Conservation (phyloP, 2,888 invertebrate genomes). For the Bellardia pandia region DNA sequence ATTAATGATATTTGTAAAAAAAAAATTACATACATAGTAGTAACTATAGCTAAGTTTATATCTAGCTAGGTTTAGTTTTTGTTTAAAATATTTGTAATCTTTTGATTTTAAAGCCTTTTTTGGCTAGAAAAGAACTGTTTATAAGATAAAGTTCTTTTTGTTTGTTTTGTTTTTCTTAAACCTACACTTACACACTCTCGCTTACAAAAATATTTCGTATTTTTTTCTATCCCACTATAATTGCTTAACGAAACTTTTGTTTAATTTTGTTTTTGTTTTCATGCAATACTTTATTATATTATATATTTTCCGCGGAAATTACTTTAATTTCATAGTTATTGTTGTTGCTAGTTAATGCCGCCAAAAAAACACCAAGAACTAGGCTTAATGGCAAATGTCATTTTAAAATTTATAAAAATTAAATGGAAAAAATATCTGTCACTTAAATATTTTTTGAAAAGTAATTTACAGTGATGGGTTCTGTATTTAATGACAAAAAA, state of each 20-base stretch:
- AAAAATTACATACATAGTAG: constrained; percentile 11
- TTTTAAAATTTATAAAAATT: constrained; percentile 57
- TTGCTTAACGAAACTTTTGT: constrained; percentile 59
- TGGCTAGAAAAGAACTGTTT: not conserved
- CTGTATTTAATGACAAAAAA: not conserved
- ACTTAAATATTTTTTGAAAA: constrained; percentile 63
- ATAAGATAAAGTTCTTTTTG: constrained; percentile 41
- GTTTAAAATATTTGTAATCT: constrained; percentile 56
- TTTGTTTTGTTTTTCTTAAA: not conserved
- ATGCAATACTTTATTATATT: not conserved
- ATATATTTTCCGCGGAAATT: constrained; percentile 10
- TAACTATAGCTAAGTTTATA: not conserved
- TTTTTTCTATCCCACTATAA: constrained; percentile 44
- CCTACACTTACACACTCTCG: constrained; percentile 12
- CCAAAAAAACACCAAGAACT: not conserved
- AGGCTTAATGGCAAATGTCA: constrained; percentile 66
- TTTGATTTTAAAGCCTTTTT: constrained; percentile 66
- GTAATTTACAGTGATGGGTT: constrained; percentile 46
- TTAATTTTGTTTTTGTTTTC: constrained; percentile 29
- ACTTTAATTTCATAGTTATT: constrained; percentile 48
- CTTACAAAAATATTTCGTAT: constrained; percentile 21
- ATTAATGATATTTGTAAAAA: constrained; percentile 64
- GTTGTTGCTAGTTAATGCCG: not conserved
- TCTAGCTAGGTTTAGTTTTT: constrained; percentile 16
- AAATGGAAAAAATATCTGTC: constrained; percentile 60